A percentile compares a stretch with the other conserved stretches of the same genome.
phyloP scores from a whole-genome alignment of 2,888 invertebrate species.

The Lysandra coridon region DNA sequence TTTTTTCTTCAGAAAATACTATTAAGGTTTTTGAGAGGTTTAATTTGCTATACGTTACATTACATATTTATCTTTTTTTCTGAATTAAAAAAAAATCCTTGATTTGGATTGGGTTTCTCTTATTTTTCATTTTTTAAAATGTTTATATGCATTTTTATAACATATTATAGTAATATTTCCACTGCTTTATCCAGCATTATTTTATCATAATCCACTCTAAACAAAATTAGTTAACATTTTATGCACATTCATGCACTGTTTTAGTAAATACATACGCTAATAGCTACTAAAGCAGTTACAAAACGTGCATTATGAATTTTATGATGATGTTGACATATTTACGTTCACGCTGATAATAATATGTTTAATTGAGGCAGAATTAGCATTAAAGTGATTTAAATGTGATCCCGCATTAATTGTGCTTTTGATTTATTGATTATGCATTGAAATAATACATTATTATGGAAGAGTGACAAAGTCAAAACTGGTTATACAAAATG shows the following conservation, averaged over 20 bases:
- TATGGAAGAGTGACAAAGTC: no score
- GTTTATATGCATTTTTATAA: no score
- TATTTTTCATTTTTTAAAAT: no score
- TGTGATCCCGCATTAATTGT: neutral
- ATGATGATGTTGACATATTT: slow-evolving; percentile 17
- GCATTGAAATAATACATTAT: no score
- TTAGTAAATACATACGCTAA: neutral
- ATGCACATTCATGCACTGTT: neutral
- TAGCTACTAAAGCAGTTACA: neutral
- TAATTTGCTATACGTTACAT: neutral
- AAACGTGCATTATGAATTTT: neutral
- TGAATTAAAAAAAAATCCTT: no score
- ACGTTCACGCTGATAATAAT: slow-evolving; percentile 1
- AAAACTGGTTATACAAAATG: no score
- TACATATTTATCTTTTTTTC: no score
- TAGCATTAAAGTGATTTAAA: slow-evolving; percentile 8
- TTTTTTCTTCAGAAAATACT: neutral
- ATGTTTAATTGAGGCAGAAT: slow-evolving; percentile 14
- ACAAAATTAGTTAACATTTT: neutral
- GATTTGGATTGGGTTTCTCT: no score
- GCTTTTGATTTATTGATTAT: slow-evolving; percentile 4
- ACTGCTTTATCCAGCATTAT: neutral
- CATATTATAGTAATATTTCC: no score
- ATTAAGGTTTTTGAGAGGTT: neutral
- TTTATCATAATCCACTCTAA: neutral